Evolutionary conservation across 2,797 vertebrate species (phyloP), one percentile per base, ranked within the genome.

Genomic region (Rhinella marina): DNA sequence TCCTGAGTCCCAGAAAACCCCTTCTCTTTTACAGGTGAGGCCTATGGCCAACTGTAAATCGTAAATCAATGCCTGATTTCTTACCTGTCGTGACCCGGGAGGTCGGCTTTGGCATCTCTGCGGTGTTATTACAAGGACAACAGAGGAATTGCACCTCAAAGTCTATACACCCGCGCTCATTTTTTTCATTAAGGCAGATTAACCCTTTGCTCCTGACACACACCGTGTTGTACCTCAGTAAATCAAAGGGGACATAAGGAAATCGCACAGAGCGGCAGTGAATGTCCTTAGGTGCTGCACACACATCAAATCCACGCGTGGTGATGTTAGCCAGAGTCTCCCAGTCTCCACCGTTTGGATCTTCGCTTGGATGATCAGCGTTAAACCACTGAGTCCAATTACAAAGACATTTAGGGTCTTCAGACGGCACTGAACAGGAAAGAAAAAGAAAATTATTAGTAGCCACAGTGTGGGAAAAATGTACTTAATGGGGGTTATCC

Each of bases 281-380:
- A 81, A 95, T 93, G 0, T 91, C 54, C 14, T 2, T 9, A 1
- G 84, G 92, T 1, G 82, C 19, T 9, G 90, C 0, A 85, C 95
- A 96, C 9, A 96, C 91, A 3, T 56, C 0, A 25, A 56, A 54
- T 17, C 92, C 91, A 86, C 50, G 91, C 1, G 90, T 86, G 50
- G 27, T 93, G 14, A 96, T 94, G 81, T 95, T 95, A 68, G 92
- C 70, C 84, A 94, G 95, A 29, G 94, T 95, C 92, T 96, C 95
- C 89, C 90, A 93, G 88, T 96, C 95, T 92, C 82, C 91, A 0
- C 78, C 25, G 7, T 91, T 48, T 21, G 48, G 7, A 2, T 32
- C 16, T 16, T 79, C 11, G 25, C 21, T 50, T 17, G 91, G 92
- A 57, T 92, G 0, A 91, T 94, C 82, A 0, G 92, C 94, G 90